Conservation (phyloP, 2,888 invertebrate species). For the Pterostichus madidus region DNA sequence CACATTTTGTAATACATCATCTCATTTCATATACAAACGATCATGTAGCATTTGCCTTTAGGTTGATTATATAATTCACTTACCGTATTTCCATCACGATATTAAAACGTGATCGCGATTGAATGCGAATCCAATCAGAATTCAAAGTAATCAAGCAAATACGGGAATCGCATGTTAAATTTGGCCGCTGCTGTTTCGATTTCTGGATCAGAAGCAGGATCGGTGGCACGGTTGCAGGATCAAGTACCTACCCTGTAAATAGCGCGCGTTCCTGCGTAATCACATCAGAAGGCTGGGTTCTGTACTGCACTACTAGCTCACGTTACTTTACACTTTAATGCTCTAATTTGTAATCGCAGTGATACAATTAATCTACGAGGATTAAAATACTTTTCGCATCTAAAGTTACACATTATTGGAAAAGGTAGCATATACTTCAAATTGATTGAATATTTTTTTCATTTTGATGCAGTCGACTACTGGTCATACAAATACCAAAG, state of each 20-base stretch:
- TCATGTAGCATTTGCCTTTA: no score
- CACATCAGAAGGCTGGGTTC: slow-evolving; percentile 13
- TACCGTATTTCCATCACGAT: slow-evolving; percentile 5
- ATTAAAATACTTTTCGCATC: no score
- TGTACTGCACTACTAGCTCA: neutral
- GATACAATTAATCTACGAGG: slow-evolving; percentile 15
- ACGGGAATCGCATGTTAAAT: slow-evolving; percentile 50
- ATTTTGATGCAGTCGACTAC: no score
- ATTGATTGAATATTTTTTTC: no score
- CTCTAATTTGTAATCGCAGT: slow-evolving; percentile 22
- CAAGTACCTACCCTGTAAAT: slow-evolving; percentile 21
- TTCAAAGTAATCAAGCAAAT: slow-evolving; percentile 51
- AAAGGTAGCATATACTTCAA: no score
- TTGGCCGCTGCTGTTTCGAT: neutral
- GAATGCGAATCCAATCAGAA: slow-evolving; percentile 40
- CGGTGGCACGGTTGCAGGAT: neutral
- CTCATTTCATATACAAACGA: no score
- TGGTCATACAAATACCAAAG: no score
- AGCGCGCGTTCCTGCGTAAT: slow-evolving; percentile 28
- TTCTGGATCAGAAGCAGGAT: slow-evolving; percentile 23
- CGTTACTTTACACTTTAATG: slow-evolving; percentile 14
- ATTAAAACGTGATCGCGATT: slow-evolving; percentile 43
- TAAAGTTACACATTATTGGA: no score
- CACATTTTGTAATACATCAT: no score
- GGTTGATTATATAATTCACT: slow-evolving; percentile 21